Base-by-base conservation (phyloP, 2,888 invertebrate species). In the Lasioglossum morio region DNA sequence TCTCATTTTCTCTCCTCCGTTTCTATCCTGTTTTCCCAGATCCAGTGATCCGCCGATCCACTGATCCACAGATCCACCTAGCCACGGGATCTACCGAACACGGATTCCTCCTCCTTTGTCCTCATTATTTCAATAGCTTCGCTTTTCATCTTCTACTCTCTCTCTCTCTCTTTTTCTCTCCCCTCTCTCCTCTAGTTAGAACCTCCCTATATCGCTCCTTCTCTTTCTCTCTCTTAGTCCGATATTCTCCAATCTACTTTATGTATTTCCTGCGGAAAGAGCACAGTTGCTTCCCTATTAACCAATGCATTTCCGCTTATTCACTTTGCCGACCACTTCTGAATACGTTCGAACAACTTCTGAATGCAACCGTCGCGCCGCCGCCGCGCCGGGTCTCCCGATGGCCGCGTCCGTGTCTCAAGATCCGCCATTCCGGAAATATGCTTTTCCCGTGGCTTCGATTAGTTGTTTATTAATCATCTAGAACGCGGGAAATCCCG, bases 231-330 rank as follows among this genome's bases (percentile, higher is more conserved):
- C 60, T 63, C 27, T 30, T 30, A 27, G 14, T 30, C 82, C 91
- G 87, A 88, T 88, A 88, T 88, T 86, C 89, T 85, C 8, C 69
- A n/a, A 74, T 69, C 79, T 77, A 72, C 82, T 79, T 79, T 79
- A 79, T 78, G 70, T 40, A 77, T 77, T 69, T 72, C 30, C 69
- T 23, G 43, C 57, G 69, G 69, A 85, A 83, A n/a, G 72, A 75
- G 60, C 69, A 63, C 70, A 72, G 79, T 57, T 75, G 34, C 72
- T 63, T 75, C 43, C 34, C 74, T 34, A 27, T 53, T 37, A 12
- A 53, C 83, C 40, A 76, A 76, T 76, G 63, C 76, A 72, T 63
- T 82, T 63, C 53, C 72, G 63, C 34, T 43, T 53, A 30, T 74
- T 72, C 46, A 23, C 27, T 19, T 81, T 72, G 5, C 23, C 30